Base-by-base conservation (phyloP, 1,140 invertebrate genomes). In the Schlechtendalia chinensis region DNA sequence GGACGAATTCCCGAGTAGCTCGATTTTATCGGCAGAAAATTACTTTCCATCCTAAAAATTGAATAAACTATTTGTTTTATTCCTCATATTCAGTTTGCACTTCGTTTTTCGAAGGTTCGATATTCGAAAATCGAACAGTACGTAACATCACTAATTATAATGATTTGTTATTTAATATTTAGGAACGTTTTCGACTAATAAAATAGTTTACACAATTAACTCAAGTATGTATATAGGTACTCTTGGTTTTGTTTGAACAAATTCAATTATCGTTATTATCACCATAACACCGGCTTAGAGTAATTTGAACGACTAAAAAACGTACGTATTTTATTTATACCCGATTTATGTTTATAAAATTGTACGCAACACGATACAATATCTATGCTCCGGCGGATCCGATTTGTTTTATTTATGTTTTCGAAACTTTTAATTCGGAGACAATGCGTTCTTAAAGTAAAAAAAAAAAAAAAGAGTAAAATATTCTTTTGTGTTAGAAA, bases 401-500 rank as follows among this genome's bases (percentile, higher is more conserved):
- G 39, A 45, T 67, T 67, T 67, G 47, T 69, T 47, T 69, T 45
- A n/a, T 47, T 47, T 6, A 47, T 24, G 32, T 69, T 69, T 69
- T 47, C 27, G 24, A 53, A 71, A 71, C 67, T 50, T 71, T 53
- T 71, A 71, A 71, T 53, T 29, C 69, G 27, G 47, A 71, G 24
- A 72, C 69, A 72, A 72, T 72, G 69, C 63, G n/a, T n/a, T 22
- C 11, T 67, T 27, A 14, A 27, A 39, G 32, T 4, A 39, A 39
- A 39, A 71, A 71, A 72, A 71, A 27, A 39, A 39, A 39, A 39
- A 71, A 71, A 72, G 53, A 27, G 17, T 69, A 6, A 47, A 58
- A 58, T 61, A 61, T 19, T 53, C 50, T 71, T 71, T 71, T 50
- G 67, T 71, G 0, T 59, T 24, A 77, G 6, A 58, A 77, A 77